phyloP scores from a whole-genome alignment of 2,797 vertebrate genomes.

The Avahi laniger region DNA sequence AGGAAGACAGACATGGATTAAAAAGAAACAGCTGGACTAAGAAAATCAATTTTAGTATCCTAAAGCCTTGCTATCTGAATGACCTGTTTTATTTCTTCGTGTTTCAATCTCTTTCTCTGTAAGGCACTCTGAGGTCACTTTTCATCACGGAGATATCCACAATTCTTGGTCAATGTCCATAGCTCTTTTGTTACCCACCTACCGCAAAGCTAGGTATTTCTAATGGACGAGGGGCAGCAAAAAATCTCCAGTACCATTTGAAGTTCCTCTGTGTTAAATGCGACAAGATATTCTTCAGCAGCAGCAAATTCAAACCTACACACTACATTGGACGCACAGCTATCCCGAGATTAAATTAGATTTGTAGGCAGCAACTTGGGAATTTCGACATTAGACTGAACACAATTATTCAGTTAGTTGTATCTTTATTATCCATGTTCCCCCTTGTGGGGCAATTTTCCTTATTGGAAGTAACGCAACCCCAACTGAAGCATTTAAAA shows the following conservation, averaged over 20 bases:
- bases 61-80: too few species aligned
- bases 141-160: not conserved
- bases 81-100: not conserved
- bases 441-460: conserved; percentile 73
- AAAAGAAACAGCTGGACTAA: not conserved
- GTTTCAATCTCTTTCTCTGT: not conserved
- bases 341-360: conserved; percentile 48
- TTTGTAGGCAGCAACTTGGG: conserved; percentile 53
- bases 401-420: conserved; percentile 52
- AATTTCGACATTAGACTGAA: conserved; percentile 50
- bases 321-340: not conserved
- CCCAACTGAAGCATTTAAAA: conserved; percentile 70
- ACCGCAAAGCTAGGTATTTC: not conserved
- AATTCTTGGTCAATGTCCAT: not conserved
- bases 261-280: not conserved
- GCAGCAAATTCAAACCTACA: not conserved
- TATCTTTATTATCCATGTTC: conserved; percentile 58
- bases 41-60: not conserved
- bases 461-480: conserved; percentile 69
- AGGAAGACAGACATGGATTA: not conserved
- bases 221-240: not conserved
- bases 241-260: not conserved
- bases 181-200: not conserved
- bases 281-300: not conserved
- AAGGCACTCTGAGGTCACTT: not conserved